These are phyloP conservation scores for Coleophora deauratella DNA, from an alignment of 2,888 invertebrate species.

Conservation along the genomic window DNA sequence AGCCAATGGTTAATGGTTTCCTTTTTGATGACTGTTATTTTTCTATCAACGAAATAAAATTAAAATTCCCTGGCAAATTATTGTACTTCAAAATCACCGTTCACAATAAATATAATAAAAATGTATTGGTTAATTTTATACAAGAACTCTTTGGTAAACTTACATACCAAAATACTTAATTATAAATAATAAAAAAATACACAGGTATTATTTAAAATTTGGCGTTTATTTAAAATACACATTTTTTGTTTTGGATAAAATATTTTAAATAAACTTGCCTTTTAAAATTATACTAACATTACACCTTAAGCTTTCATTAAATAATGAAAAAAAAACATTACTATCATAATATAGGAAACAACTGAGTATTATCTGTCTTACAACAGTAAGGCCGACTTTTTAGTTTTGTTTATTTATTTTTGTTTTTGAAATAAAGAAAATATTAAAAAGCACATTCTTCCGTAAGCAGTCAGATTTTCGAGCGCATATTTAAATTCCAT, in stretches of 20 bases:
- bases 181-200: too few relatives aligned
- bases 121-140: slow-evolving; percentile 24
- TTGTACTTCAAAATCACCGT: not conserved
- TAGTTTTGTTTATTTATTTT: slow-evolving; percentile 1
- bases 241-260: too few relatives aligned
- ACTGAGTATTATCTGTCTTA: slow-evolving; percentile 25
- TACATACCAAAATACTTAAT: slow-evolving; percentile 15
- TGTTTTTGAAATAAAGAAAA: not conserved
- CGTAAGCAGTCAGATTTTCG: too few relatives aligned
- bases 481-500: not conserved
- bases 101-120: slow-evolving; percentile 11
- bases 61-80: not conserved
- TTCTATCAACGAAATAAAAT: too few relatives aligned
- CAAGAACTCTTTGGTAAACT: slow-evolving; percentile 38
- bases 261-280: slow-evolving; percentile 1
- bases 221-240: too few relatives aligned
- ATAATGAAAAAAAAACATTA: not conserved
- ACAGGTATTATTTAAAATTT: too few relatives aligned
- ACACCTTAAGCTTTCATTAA: not conserved
- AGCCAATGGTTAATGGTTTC: too few relatives aligned
- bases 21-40: too few relatives aligned
- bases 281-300: too few relatives aligned
- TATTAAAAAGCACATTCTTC: not conserved
- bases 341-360: slow-evolving; percentile 7
- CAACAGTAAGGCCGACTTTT: slow-evolving; percentile 12